Base-by-base conservation (phyloP, 1,140 invertebrate genomes). In the Temnothorax longispinosus region DNA sequence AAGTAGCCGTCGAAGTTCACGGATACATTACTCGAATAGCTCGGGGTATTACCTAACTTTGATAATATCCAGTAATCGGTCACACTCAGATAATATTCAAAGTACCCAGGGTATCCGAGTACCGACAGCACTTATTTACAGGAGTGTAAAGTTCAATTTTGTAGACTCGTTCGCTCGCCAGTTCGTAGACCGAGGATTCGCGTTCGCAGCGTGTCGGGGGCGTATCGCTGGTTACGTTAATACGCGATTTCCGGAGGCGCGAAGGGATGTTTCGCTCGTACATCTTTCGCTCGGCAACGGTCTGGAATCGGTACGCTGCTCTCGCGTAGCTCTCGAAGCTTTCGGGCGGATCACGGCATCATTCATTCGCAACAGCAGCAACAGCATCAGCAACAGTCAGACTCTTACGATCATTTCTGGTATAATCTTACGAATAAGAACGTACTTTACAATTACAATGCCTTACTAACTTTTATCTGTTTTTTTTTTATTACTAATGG, bases 361-460 rank as follows among this genome's bases (percentile, higher is more conserved):
- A 72, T 90, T 85, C 84, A 72, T 90, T 91, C 85, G 77, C 67
- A 76, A 85, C 86, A 87, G 54, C 47, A 41, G 62, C 41, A 54
- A 52, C 35, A 78, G 41, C 75, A 15, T 65, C 41, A 81, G 77
- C 74, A 82, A 69, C 54, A 88, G 85, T 92, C 92, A 92, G 90
- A 92, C 91, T 88, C 91, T 92, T 91, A 90, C 88, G 88, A 91
- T 64, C 77, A 56, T 92, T 87, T 88, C 89, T 88, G 88, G 62
- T 91, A 74, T 89, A 89, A 78, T 89, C 88, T 89, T 92, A 80
- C 82, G 69, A 87, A 87, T 92, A 92, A 92, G 90, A 92, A 94
- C 91, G 93, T 94, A 93, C 89, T 92, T 94, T 94, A 94, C 93
- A 94, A 84, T 92, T 94, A 94, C 89, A 93, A 93, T 93, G 92